Evolutionary conservation across 2,888 invertebrate species (phyloP).

Genomic region (Cephus runcator): DNA sequence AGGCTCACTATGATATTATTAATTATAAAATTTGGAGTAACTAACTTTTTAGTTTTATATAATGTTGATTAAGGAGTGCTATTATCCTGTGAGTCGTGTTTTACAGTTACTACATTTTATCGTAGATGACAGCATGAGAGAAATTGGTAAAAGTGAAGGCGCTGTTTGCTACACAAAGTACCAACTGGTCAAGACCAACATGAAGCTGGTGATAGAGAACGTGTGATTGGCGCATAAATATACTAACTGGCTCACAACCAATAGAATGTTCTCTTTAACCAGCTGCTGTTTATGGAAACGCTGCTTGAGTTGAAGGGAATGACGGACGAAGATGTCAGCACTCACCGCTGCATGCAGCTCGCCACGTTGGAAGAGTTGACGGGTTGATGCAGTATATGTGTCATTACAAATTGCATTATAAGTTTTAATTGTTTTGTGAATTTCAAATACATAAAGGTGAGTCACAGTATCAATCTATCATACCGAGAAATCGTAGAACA

Average conservation of each 20-base stretch:
- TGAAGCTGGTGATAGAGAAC: neutral
- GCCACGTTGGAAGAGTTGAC: slow-evolving; percentile 63
- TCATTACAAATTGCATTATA: slow-evolving; percentile 31
- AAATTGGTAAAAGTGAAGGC: neutral
- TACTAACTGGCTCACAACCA: neutral
- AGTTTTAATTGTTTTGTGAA: slow-evolving; percentile 23
- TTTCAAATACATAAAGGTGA: slow-evolving; percentile 35
- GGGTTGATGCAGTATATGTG: slow-evolving; percentile 45
- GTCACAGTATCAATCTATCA: neutral
- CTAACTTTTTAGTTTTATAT: neutral
- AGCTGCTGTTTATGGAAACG: neutral
- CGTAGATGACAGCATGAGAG: neutral
- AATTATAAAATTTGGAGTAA: neutral
- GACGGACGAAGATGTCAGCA: slow-evolving; percentile 37
- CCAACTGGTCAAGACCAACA: neutral
- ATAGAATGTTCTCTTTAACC: neutral
- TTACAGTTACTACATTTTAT: neutral
- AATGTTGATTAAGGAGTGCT: neutral
- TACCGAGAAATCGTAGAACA: neutral
- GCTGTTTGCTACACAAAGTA: neutral
- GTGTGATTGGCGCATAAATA: neutral
- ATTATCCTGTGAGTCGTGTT: neutral
- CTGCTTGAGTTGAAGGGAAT: neutral
- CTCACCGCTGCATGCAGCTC: slow-evolving; percentile 35
- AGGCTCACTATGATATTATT: neutral